Percentiles rank a stretch among this genome's conserved stretches.
Evolutionary conservation across 2,888 invertebrate species (phyloP).

Genomic region (Drosophila gaucha): DNA sequence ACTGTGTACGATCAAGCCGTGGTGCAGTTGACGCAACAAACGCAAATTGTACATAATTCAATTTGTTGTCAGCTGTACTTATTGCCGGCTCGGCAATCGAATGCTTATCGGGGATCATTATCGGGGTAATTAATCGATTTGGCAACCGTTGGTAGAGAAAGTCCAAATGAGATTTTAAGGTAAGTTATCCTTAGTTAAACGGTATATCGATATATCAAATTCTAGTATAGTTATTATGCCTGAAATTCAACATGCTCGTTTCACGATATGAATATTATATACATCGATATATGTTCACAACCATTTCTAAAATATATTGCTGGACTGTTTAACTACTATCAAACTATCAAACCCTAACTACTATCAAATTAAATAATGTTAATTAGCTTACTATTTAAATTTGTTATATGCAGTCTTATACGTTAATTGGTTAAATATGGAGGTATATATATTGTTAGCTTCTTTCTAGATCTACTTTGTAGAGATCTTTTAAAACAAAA

Average conservation of each 20-base stretch:
- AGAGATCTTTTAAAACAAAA: background rate
- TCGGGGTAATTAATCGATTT: background rate
- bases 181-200: no score
- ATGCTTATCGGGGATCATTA: constrained; percentile 6
- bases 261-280: background rate
- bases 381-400: background rate
- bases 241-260: no score
- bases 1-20: background rate
- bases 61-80: constrained; percentile 11
- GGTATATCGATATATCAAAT: background rate
- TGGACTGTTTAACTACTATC: background rate
- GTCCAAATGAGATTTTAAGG: no score
- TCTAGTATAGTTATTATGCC: background rate
- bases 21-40: constrained; percentile 33
- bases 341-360: no score
- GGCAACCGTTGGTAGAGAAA: background rate
- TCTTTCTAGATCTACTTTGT: no score
- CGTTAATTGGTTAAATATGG: no score
- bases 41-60: constrained; percentile 53
- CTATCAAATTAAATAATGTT: background rate
- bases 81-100: constrained; percentile 36
- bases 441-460: no score
- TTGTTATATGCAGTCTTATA: no score
- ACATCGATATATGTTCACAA: background rate
- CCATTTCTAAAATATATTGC: background rate